Base-by-base conservation (phyloP, 2,113 vertebrate genomes). In the Phycodurus eques region DNA sequence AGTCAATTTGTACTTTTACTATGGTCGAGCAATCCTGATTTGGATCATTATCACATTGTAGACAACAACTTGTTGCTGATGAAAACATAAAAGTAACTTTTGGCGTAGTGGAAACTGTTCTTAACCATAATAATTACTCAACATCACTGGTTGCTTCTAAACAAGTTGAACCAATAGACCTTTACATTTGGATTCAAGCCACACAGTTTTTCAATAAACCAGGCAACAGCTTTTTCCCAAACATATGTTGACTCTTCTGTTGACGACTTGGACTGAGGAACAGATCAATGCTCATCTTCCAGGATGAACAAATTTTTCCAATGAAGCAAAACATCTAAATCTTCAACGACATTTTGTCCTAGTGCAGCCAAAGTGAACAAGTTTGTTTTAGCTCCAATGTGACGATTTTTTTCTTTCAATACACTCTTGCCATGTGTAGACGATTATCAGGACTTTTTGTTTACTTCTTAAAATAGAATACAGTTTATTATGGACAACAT, bases 311-410 rank as follows among this genome's bases (percentile, higher is more conserved):
- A 69, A 72, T 82, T 75, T 88, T 68, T 78, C 80, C 76, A 56
- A 43, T 73, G 70, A 61, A 51, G 54, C 19, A n/a, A 80, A 72
- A 74, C 44, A 72, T 62, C 19, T 76, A 81, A 66, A 65, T 56
- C 68, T 69, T 78, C 57, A 71, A 80, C 75, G 73, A 86, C 80
- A 83, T 68, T 61, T 57, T 75, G 81, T 83, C 80, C 83, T 74
- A 43, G 46, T 66, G 54, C 73, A 71, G 74, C 75, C 44, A 54
- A 70, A 60, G 68, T 68, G 22, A 53, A 65, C 81, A 77, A 20
- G 4, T 42, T 43, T 14, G 17, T 19, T 39, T 42, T 39, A 42
- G 10, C 35, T 63, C 61, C 35, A 63, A 43, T 42, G 61, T 42
- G 61, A 42, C 42, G 62, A 44, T 12, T 44, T 64, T 64, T 64